A percentile compares a stretch with the other conserved stretches of the same genome.
Conservation (phyloP, 2,113 vertebrate genomes). For the Psittacus erithacus region DNA sequence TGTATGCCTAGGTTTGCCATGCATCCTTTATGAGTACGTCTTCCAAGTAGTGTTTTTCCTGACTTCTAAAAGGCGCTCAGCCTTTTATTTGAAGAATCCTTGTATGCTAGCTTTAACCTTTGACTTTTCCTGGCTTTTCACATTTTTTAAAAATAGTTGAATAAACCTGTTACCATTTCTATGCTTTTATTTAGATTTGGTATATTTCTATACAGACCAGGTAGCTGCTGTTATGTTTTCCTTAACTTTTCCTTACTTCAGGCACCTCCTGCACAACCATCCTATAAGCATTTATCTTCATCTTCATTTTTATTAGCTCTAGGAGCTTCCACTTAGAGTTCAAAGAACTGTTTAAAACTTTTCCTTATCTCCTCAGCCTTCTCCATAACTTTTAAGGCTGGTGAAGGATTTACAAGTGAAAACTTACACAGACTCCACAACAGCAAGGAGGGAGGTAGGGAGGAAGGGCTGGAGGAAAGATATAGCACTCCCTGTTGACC, state of each 20-base stretch:
- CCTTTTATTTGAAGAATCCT: background rate
- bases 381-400: background rate
- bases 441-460: background rate
- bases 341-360: background rate
- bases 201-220: background rate
- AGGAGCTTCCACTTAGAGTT: background rate
- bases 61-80: background rate
- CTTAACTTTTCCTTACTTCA: background rate
- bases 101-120: background rate
- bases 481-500: background rate
- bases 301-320: background rate
- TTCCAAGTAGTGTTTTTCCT: background rate
- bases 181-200: background rate
- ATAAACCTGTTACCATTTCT: background rate
- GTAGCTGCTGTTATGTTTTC: background rate
- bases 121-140: background rate
- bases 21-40: background rate
- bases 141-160: background rate
- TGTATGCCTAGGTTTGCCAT: background rate
- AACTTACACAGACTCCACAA: background rate
- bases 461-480: background rate
- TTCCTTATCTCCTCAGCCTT: background rate
- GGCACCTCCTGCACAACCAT: background rate
- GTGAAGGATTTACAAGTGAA: background rate
- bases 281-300: background rate